phyloP scores from a whole-genome alignment of 2,113 vertebrate genomes.

The Herpetotheres cachinnans region DNA sequence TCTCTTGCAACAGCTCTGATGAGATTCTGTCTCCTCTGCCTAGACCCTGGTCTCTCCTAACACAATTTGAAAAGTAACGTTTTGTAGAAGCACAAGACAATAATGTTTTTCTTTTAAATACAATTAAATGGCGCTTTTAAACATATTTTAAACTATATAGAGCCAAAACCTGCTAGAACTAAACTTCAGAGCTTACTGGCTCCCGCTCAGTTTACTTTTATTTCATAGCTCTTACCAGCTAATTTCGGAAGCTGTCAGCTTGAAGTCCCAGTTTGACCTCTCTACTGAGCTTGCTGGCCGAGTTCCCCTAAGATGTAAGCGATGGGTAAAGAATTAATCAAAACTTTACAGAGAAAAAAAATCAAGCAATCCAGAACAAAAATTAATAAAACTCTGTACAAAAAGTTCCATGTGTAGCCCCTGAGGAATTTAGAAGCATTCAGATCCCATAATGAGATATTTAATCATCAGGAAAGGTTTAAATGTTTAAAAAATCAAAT shows the following conservation, averaged over 20 bases:
- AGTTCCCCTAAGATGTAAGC: neutral
- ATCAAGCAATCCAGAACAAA: neutral
- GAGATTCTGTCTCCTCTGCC: neutral
- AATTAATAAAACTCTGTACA: neutral
- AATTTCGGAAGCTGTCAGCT: neutral
- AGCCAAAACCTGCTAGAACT: neutral
- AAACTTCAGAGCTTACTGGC: neutral
- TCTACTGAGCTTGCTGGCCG: neutral
- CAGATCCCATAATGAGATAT: neutral
- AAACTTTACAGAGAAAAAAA: neutral
- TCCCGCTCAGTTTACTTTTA: neutral
- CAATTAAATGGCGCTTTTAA: neutral
- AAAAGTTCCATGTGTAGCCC: neutral
- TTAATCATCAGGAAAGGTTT: neutral
- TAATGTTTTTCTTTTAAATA: neutral
- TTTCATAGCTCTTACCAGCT: neutral
- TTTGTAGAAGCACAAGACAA: neutral
- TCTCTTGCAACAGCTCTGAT: neutral
- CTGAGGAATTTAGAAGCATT: neutral
- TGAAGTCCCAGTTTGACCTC: neutral
- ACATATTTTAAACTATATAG: neutral
- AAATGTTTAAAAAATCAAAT: neutral
- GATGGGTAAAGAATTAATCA: neutral
- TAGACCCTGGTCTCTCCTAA: neutral
- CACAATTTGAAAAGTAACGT: neutral